Evolutionary conservation across 2,888 invertebrate species (phyloP), one percentile per base, ranked within the genome.

Genomic region (Drosophila barbarae): DNA sequence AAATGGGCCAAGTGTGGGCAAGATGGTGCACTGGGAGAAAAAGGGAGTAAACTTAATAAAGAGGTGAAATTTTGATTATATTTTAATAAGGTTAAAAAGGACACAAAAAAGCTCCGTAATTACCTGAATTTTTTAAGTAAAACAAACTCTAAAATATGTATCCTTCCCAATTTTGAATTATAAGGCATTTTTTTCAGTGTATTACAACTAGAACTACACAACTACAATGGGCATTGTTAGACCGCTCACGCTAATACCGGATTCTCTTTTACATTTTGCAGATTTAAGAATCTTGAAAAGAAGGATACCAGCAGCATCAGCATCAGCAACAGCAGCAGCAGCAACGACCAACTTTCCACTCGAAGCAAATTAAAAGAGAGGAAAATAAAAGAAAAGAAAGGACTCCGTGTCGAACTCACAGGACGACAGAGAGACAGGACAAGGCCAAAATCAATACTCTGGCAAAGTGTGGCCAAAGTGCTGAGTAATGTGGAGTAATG

Each of bases 401-500:
- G 32, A 47, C 32, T 47, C 32, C 46, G 46, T 47, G 46, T 47
- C 32, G 46, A 47, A 32, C 46, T 47, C 13, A 8, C 13, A 47
- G 46, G 32, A 21, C 46, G 30, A 42, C 38, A 18, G 18, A 18
- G 18, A 18, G 18, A 18, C 18, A 28, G 44, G 44, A 46, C 15
- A 36, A 30, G 12, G 39, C 73, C 79, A 71, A 58, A 65, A 52
- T 69, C 54, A 60, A 58, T 66, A 56, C 65, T 50, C 65, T 50
- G 47, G 49, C 68, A 32, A 61, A 69, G 57, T 69, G 76, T 72
- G 68, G 63, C 73, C 73, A 77, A 80, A 80, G 80, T 79, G 83
- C 80, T 80, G 79, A 77, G 72, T 79, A 79, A 83, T 83, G 76
- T 76, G 68, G 69, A 68, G 83, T 80, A 83, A 79, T 77, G 80